Base-by-base conservation (phyloP, 2,113 vertebrate species). In the Microcebus murinus region DNA sequence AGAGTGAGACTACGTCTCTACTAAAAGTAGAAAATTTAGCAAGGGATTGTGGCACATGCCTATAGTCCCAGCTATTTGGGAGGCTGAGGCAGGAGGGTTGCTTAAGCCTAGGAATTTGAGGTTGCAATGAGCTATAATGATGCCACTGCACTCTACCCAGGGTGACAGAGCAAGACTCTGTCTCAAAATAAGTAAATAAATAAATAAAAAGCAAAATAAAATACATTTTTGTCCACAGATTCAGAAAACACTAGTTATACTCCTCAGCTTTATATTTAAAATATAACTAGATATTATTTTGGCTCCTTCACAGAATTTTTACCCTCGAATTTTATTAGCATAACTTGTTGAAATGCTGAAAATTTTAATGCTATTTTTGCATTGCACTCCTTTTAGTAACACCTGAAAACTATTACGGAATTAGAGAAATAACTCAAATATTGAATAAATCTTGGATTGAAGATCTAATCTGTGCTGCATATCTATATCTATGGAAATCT, bases 261-360 rank as follows among this genome's bases (percentile, higher is more conserved):
- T 55, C 59, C 11, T 84, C 45, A 55, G 31, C 17, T 91, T 91
- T 83, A 86, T 92, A 84, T 71, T 93, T 89, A 86, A 95, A 83
- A 42, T 7, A 5, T 52, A 87, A 87, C 2, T 6, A 90, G 39
- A 36, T 31, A 83, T 36, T 87, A 36, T 63, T 79, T 77, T 91
- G 23, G 29, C 10, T 87, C 15, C 6, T 92, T 73, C 36, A 29
- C 39, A 36, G 36, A 63, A 52, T 63, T 93, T 91, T 81, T 71
- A 48, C 27, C 87, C 10, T 76, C 52, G 42, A 91, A 55, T 90
- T 95, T 87, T 80, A 76, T 95, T 90, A 88, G 11, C n/a, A 76
- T 17, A 36, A 23, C 36, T 88, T 89, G 7, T 4, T 91, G 29
- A 96, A 90, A 36, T 27, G 90, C 52, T 87, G 25, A 87, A 94